phyloP scores from a whole-genome alignment of 2,797 vertebrate species.

The Perodicticus potto region DNA sequence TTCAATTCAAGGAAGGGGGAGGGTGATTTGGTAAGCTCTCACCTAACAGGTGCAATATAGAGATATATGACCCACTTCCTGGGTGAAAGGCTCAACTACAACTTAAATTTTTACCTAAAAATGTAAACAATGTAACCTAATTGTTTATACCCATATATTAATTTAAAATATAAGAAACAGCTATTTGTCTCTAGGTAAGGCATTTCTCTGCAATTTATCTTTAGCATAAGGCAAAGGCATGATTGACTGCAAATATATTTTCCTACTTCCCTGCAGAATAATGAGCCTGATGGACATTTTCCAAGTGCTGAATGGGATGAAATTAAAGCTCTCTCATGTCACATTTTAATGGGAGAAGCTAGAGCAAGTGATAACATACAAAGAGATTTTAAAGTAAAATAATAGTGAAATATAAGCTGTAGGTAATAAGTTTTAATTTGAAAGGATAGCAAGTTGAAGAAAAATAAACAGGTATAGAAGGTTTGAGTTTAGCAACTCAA shows the following conservation, averaged over 20 bases:
- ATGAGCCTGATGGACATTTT: not conserved
- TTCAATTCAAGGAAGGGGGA: too few relatives aligned
- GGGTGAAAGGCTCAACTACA: too few relatives aligned
- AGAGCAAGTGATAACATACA: not conserved
- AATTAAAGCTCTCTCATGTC: not conserved
- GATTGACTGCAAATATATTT: not conserved
- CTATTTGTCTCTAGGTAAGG: not conserved
- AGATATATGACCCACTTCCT: too few relatives aligned
- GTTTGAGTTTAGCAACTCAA: not conserved
- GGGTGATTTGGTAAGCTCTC: too few relatives aligned
- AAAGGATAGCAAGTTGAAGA: not conserved
- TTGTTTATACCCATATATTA: too few relatives aligned
- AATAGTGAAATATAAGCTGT: not conserved
- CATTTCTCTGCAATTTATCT: not conserved
- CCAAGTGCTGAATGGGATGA: not conserved
- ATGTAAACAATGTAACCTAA: too few relatives aligned
- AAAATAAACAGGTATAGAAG: conserved; percentile 10
- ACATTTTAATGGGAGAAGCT: not conserved
- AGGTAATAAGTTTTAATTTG: conserved; percentile 23
- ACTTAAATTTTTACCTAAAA: too few relatives aligned
- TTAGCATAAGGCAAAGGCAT: not conserved
- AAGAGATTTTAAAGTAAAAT: not conserved
- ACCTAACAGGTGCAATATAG: too few relatives aligned
- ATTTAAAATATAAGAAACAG: not conserved
- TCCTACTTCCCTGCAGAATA: not conserved